Conservation (phyloP, 2,113 vertebrate species). For the Corythornis cristatus region DNA sequence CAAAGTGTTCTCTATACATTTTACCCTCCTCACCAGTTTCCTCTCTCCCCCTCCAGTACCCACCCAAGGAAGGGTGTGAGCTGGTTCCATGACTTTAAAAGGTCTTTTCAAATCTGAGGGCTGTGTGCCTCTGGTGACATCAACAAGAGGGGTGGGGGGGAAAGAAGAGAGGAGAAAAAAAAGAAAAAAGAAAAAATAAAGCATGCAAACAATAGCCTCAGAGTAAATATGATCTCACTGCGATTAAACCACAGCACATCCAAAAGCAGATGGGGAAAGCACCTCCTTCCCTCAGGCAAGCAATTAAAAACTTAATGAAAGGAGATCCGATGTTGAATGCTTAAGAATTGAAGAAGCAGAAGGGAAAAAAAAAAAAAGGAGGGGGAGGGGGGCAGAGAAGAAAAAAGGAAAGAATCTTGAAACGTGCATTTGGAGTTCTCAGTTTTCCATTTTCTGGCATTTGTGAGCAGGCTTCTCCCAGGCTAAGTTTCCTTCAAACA, state of each 20-base stretch:
- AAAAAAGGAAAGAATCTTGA: conserved; percentile 6
- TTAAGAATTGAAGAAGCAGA: conserved; percentile 43
- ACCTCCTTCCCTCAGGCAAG: conserved; percentile 73
- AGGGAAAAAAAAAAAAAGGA: not conserved
- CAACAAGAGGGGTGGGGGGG: not conserved
- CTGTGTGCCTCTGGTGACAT: conserved; percentile 32
- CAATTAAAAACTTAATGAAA: conserved; percentile 79
- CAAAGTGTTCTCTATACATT: not conserved
- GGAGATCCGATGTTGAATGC: conserved; percentile 28
- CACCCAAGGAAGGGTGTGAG: conserved; percentile 62
- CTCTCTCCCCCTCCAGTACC: not conserved
- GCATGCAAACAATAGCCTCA: conserved; percentile 60
- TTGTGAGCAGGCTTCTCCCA: not conserved
- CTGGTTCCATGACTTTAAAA: conserved; percentile 53
- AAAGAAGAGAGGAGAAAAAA: not conserved
- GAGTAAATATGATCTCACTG: conserved; percentile 78
- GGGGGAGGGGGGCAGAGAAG: too few relatives aligned
- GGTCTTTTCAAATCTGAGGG: conserved; percentile 37
- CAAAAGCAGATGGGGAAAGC: conserved; percentile 74
- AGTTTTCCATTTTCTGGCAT: conserved; percentile 55
- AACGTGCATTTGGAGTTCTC: conserved; percentile 4
- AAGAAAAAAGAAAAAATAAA: not conserved
- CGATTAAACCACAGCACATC: conserved; percentile 73
- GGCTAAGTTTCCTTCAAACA: conserved; percentile 7
- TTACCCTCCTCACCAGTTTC: not conserved